Evolutionary conservation across 1,140 invertebrate species (phyloP).

Genomic region (Metopolophium dirhodum): DNA sequence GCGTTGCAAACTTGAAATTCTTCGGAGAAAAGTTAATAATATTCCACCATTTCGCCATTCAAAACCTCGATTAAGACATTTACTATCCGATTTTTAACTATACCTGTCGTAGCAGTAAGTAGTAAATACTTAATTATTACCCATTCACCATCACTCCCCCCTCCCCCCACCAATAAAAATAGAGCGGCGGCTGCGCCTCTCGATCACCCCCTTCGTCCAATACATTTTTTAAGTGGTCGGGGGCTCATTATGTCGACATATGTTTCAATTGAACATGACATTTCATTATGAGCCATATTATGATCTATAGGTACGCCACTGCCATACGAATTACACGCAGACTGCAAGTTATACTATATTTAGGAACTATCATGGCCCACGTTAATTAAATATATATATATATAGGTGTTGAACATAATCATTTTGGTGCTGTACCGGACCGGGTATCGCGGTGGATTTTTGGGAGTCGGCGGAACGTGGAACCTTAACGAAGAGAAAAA

Average conservation of each 20-base stretch:
- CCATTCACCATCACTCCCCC: too few relatives aligned
- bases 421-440: conserved; percentile 81
- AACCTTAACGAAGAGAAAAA: conserved; percentile 87
- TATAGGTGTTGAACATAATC: conserved; percentile 78
- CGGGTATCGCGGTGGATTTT: conserved; percentile 79
- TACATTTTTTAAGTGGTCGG: not conserved
- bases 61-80: not conserved
- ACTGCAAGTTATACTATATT: not conserved
- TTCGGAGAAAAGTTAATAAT: not conserved
- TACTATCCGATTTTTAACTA: not conserved
- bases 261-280: not conserved
- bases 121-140: not conserved
- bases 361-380: not conserved
- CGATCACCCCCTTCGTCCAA: not conserved
- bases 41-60: not conserved
- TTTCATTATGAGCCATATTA: not conserved
- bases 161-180: not conserved
- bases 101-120: not conserved
- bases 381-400: not conserved
- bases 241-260: not conserved
- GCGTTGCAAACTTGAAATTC: not conserved
- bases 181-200: not conserved
- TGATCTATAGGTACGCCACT: not conserved
- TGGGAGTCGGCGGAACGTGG: conserved; percentile 85
- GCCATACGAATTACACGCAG: not conserved